A percentile compares a stretch with the other conserved stretches of the same genome.
Conservation (phyloP, 2,888 invertebrate genomes). For the Melangyna quadrimaculata region DNA sequence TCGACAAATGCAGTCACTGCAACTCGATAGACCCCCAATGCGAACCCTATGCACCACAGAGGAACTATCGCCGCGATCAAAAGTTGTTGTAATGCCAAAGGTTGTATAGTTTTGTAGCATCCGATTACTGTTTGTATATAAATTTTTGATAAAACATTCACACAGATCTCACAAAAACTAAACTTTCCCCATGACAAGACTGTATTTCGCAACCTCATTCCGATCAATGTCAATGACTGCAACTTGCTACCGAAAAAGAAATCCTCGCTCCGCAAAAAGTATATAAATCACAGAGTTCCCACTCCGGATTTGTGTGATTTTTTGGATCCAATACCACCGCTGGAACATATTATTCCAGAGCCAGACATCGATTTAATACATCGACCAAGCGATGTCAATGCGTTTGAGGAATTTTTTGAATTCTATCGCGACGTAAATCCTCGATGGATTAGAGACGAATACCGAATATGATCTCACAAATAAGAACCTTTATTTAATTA, state of each 20-base stretch:
- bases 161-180: slow-evolving; percentile 76
- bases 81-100: slow-evolving; percentile 74
- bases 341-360: slow-evolving; percentile 73
- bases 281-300: slow-evolving; percentile 58
- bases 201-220: slow-evolving; percentile 76
- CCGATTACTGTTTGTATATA: neutral
- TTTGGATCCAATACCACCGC: slow-evolving; percentile 73
- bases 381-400: slow-evolving; percentile 32
- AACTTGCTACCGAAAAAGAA: slow-evolving; percentile 69
- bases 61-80: slow-evolving; percentile 74
- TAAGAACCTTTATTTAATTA: slow-evolving; percentile 4
- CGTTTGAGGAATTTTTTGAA: slow-evolving; percentile 52
- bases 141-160: neutral
- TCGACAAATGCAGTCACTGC: slow-evolving; percentile 71
- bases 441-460: slow-evolving; percentile 46
- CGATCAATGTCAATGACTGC: slow-evolving; percentile 77
- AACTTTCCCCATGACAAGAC: slow-evolving; percentile 74
- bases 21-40: slow-evolving; percentile 36
- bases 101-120: slow-evolving; percentile 29
- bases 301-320: slow-evolving; percentile 76
- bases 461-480: slow-evolving; percentile 32
- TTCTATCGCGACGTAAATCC: slow-evolving; percentile 63
- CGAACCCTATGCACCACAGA: slow-evolving; percentile 2
- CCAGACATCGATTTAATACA: slow-evolving; percentile 72
- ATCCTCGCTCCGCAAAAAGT: slow-evolving; percentile 62